Conservation (phyloP, 2,113 vertebrate genomes). For the Platysteira castanea region DNA sequence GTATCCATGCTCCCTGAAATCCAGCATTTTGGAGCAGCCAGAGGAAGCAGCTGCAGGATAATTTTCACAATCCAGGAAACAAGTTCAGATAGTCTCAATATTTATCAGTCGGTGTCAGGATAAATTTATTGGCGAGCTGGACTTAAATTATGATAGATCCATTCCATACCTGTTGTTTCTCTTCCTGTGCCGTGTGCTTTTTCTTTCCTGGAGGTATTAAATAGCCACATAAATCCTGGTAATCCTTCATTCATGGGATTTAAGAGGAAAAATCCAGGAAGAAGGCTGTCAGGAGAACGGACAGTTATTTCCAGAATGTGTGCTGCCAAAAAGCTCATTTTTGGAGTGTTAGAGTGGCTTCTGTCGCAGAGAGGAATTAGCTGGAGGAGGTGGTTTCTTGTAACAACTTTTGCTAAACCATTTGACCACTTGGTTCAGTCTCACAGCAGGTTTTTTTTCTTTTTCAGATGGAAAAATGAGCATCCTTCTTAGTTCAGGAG, state of each 20-base stretch:
- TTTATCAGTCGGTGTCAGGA: conserved; percentile 30
- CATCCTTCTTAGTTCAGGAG: neutral
- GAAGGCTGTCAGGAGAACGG: neutral
- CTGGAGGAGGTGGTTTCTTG: neutral
- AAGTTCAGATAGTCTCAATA: neutral
- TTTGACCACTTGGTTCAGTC: neutral
- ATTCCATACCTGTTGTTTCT: neutral
- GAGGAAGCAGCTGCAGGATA: neutral
- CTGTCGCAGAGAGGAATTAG: neutral
- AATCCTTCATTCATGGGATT: conserved; percentile 33
- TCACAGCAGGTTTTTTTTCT: neutral
- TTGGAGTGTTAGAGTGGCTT: neutral
- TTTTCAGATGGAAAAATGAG: neutral
- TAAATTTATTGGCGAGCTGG: neutral
- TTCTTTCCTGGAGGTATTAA: conserved; percentile 50
- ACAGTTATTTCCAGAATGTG: neutral
- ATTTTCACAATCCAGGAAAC: neutral
- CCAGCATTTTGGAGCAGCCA: neutral
- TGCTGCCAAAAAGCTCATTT: neutral
- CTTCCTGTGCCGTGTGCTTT: conserved; percentile 21
- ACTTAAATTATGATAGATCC: conserved; percentile 21
- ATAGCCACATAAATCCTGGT: conserved; percentile 50
- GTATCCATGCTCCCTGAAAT: neutral
- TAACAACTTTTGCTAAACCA: neutral
- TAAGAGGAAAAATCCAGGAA: conserved; percentile 14